phyloP scores from a whole-genome alignment of 2,797 vertebrate genomes.

The Sebastes ruberrimus region DNA sequence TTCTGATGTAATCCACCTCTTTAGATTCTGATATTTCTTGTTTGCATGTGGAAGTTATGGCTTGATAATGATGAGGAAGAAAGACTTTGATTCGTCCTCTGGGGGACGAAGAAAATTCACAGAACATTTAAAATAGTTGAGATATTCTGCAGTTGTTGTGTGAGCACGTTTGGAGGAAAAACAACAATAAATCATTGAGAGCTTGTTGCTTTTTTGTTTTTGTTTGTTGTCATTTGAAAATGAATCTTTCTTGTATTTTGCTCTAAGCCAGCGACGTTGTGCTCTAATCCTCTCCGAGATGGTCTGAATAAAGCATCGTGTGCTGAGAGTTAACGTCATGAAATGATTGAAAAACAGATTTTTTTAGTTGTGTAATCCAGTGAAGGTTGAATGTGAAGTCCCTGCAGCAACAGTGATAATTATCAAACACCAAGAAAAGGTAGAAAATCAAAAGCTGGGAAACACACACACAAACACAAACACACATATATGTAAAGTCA shows the following conservation, averaged over 20 bases:
- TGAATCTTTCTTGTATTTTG: background rate
- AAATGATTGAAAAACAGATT: background rate
- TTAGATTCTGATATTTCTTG: too few species aligned
- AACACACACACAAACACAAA: background rate
- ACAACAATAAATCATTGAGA: background rate
- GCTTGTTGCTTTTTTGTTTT: background rate
- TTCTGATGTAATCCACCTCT: background rate
- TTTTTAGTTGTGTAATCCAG: background rate
- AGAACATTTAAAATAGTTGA: background rate
- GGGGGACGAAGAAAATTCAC: background rate
- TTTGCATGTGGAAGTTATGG: background rate
- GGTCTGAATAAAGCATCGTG: background rate
- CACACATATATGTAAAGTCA: background rate
- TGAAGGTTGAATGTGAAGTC: slow-evolving; percentile 20
- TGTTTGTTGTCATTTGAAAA: background rate
- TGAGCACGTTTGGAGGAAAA: background rate
- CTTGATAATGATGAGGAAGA: background rate
- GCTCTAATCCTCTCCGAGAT: background rate
- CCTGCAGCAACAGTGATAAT: slow-evolving; percentile 7
- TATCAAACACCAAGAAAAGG: slow-evolving; percentile 23
- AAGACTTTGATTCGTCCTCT: background rate
- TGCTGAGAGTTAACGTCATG: background rate
- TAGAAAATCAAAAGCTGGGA: slow-evolving; percentile 34
- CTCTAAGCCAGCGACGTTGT: background rate
- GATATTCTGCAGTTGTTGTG: background rate